Evolutionary conservation across 2,797 vertebrate species (phyloP).

Genomic region (Myoxocephalus aenaeus): DNA sequence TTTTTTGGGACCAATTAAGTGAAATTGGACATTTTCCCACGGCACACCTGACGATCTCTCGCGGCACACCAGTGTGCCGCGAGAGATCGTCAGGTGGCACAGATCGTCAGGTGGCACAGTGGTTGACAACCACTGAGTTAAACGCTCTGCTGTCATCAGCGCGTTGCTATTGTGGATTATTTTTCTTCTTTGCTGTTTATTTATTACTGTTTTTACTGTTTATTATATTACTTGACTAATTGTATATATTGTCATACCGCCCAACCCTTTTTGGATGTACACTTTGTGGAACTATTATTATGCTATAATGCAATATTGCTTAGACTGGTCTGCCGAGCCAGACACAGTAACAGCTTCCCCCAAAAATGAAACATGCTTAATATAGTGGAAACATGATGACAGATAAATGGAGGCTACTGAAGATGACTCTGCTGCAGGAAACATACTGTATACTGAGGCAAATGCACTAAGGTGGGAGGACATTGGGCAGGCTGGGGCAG

Average conservation of each 20-base stretch:
- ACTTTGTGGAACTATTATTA: neutral
- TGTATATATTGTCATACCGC: neutral
- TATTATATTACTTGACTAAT: no score
- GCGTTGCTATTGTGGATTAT: no score
- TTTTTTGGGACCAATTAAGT: no score
- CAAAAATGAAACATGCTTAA: constrained; percentile 58
- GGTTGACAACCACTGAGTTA: no score
- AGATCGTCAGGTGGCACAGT: no score
- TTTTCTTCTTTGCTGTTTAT: no score
- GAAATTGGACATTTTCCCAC: no score
- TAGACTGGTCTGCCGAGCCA: constrained; percentile 2
- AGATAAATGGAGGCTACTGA: constrained; percentile 26
- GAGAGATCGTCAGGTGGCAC: no score
- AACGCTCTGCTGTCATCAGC: no score
- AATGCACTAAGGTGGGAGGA: constrained; percentile 25
- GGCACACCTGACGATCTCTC: no score
- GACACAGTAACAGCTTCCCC: constrained; percentile 11
- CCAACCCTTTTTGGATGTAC: neutral
- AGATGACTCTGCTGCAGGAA: constrained; percentile 26
- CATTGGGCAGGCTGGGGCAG: constrained; percentile 53
- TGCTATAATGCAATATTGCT: neutral
- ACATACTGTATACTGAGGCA: constrained; percentile 27
- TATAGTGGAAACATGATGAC: constrained; percentile 58
- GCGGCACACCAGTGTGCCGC: no score
- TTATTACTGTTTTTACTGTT: no score